Conservation (phyloP, 2,113 vertebrate species). For the Tonatia bakeri region DNA sequence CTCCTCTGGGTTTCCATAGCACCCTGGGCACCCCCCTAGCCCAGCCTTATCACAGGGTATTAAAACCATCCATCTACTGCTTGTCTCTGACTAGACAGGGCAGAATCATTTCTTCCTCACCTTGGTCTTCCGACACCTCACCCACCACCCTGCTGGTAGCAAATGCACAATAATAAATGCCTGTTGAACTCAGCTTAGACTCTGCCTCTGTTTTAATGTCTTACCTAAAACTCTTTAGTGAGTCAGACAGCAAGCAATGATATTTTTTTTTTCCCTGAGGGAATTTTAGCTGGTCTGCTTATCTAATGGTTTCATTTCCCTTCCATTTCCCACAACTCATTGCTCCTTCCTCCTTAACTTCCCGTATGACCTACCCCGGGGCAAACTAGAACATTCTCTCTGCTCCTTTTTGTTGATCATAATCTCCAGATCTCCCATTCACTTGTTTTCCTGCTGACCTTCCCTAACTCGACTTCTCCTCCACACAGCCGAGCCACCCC, state of each 20-base stretch:
- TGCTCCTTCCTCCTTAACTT: conserved; percentile 9
- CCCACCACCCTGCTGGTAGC: background rate
- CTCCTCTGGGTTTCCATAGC: background rate
- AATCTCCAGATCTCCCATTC: background rate
- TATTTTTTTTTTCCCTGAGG: background rate
- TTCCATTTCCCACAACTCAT: background rate
- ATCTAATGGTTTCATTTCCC: conserved; percentile 49
- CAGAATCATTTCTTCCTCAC: background rate
- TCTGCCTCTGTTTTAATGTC: background rate
- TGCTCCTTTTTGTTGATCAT: background rate
- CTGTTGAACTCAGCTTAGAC: background rate
- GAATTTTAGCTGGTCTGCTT: conserved; percentile 23
- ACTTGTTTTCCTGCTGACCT: background rate
- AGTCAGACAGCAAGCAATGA: background rate
- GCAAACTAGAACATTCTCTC: background rate
- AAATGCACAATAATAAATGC: accelerated
- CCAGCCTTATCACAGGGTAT: accelerated
- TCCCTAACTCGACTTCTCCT: background rate
- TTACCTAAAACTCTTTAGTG: background rate
- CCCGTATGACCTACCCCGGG: background rate
- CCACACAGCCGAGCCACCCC: accelerated
- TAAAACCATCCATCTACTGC: background rate
- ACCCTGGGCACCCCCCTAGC: accelerated
- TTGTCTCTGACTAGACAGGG: background rate
- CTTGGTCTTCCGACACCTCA: background rate